phyloP scores from a whole-genome alignment of 2,113 vertebrate species.

The Sciurus niger region DNA sequence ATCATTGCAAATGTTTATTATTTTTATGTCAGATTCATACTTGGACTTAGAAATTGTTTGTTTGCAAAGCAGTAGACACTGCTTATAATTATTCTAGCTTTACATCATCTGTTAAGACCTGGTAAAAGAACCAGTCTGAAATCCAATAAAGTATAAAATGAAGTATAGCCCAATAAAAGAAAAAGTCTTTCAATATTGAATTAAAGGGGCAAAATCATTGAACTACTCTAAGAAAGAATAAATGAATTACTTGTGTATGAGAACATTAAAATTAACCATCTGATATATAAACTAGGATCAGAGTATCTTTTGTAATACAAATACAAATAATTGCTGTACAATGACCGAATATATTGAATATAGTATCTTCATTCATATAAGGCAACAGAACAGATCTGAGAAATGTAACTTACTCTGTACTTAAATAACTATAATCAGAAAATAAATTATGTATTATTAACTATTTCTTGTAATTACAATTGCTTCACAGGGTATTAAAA shows the following conservation, averaged over 20 bases:
- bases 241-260: background rate
- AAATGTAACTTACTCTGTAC: slow-evolving; percentile 4
- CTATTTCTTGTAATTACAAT: slow-evolving; percentile 57
- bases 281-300: slow-evolving; percentile 34
- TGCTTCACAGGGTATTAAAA: background rate
- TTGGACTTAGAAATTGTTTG: slow-evolving; percentile 38
- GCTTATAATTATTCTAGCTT: slow-evolving; percentile 53
- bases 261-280: background rate
- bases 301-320: background rate
- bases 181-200: slow-evolving; percentile 33
- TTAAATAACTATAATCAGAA: slow-evolving; percentile 48
- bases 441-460: background rate
- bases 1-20: background rate
- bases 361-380: slow-evolving; percentile 45
- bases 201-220: slow-evolving; percentile 14
- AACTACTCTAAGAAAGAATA: slow-evolving; percentile 28
- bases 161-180: background rate
- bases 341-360: background rate
- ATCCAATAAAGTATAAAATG: slow-evolving; percentile 61
- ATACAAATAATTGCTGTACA: slow-evolving; percentile 27
- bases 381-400: background rate
- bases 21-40: background rate
- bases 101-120: background rate
- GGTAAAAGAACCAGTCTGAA: slow-evolving; percentile 6
- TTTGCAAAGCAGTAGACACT: slow-evolving; percentile 24